Evolutionary conservation across 2,797 vertebrate species (phyloP), one percentile per base, ranked within the genome.

Genomic region (Phoebastria nigripes): DNA sequence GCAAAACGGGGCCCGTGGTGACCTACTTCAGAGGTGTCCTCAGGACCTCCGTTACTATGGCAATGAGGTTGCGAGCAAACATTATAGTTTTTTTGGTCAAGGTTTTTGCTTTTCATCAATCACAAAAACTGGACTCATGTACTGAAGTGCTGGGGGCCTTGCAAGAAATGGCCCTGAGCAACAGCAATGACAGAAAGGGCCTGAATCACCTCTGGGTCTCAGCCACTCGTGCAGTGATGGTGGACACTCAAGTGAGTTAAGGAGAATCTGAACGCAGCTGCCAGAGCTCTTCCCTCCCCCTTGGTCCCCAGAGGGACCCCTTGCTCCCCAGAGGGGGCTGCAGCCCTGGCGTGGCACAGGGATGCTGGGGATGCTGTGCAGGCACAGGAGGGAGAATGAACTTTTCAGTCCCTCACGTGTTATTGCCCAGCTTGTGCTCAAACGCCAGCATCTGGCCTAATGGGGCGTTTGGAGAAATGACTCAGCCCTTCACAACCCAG

Each of bases 11-110:
- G 83, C 58, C 54, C 0, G 0, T 0, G 3, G n/a, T 92, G 93
- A 96, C 87, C 94, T 92, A 74, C 46, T 92, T 93, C 84, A 77
- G 83, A 93, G 49, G 94, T 78, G 87, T 95, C 96, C 95, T 86
- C 65, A 74, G 90, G 72, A 95, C 72, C 72, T 92, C 82, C 0
- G 79, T 91, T 93, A 89, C 94, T 94, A 91, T 79, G 90, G 92
- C 91, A 91, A 92, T 93, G 82, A 95, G 82, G 89, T 47, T 77
- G 66, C 13, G 8, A 93, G 87, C 33, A 89, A 95, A 91, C 33
- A 54, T 67, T 69, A 55, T 15, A 33, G 49, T 2, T 2, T 71
- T 93, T 93, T 89, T 85, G 86, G 82, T 78, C 82, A 89, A 92
- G 83, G 58, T 35, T 95, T 95, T 96, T 92, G 83, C 63, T 93